Base-by-base conservation (phyloP, 2,888 invertebrate genomes). In the Anthoptus insignis region DNA sequence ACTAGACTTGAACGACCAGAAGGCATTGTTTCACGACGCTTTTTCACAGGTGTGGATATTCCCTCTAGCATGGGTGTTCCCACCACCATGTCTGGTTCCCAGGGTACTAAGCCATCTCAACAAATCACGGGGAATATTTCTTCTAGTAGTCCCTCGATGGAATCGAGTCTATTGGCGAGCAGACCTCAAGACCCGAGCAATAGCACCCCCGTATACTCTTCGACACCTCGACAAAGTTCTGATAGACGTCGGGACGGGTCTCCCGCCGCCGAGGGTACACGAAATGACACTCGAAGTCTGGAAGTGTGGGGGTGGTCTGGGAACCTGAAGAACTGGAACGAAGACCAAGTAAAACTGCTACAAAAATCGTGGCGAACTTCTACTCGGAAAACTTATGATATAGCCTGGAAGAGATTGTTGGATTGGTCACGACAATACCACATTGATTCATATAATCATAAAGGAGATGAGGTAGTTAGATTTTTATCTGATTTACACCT, bases 101-200 rank as follows among this genome's bases (percentile, higher is more conserved):
- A 54, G 37, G 45, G 70, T 67, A 1, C 29, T 73, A 9, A 22
- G 27, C 8, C 73, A 72, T 29, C 59, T 74, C 4, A 70, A 72
- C 45, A 27, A 39, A 5, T 50, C 70, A 2, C 29, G 14, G 7
- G 73, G 42, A 5, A 19, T 42, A 9, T 42, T 19, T 19, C 42
- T 42, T 1, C 2, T 42, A 1, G 42, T 42, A 22, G 73, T 65
- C 1, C 78, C 77, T 0, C 63, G 73, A 13, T 80, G 76, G 79
- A 53, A 70, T n/a, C 65, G 65, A 45, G 76, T 75, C 1, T 81
- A 75, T 54, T 80, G 80, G 78, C 67, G 74, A 56, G 60, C 76
- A 14, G 77, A 81, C 39, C 70, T 81, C 11, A 75, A 69, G 64
- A 11, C 58, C 5, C 49, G 80, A 45, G 73, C 76, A 0, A 29